A percentile compares a stretch with the other conserved stretches of the same genome.
phyloP scores from a whole-genome alignment of 2,113 vertebrate genomes.

The Phainopepla nitens region DNA sequence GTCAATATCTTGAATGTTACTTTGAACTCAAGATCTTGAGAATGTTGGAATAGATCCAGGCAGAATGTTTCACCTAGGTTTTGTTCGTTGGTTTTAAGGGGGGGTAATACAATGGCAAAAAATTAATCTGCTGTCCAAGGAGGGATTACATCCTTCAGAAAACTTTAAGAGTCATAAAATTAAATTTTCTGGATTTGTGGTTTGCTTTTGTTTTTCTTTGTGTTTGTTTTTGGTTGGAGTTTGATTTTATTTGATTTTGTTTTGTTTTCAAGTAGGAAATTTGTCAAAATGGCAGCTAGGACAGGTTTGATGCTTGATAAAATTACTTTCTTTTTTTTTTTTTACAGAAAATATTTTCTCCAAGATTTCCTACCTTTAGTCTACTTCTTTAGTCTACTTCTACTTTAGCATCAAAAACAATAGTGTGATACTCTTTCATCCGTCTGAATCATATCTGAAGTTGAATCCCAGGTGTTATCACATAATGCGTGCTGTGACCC shows the following conservation, averaged over 20 bases:
- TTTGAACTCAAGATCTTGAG: neutral
- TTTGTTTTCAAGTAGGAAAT: neutral
- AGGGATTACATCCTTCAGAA: neutral
- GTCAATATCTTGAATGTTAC: neutral
- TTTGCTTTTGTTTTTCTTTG: neutral
- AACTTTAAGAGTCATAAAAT: neutral
- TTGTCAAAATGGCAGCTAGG: neutral
- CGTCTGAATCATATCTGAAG: neutral
- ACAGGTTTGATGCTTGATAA: neutral
- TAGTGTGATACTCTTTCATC: neutral
- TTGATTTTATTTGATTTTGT: neutral
- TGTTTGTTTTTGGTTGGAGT: neutral
- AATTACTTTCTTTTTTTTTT: neutral
- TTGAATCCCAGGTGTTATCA: neutral
- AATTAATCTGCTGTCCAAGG: neutral
- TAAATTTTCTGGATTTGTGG: neutral
- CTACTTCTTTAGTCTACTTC: neutral
- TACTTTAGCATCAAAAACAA: neutral
- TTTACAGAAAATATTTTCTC: neutral
- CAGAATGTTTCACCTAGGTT: neutral
- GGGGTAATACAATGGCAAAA: neutral
- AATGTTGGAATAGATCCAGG: neutral
- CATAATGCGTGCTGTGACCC: neutral
- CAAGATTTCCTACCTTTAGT: neutral
- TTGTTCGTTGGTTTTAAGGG: neutral